Evolutionary conservation across 2,888 invertebrate species (phyloP).

Genomic region (Melanchra persicariae): DNA sequence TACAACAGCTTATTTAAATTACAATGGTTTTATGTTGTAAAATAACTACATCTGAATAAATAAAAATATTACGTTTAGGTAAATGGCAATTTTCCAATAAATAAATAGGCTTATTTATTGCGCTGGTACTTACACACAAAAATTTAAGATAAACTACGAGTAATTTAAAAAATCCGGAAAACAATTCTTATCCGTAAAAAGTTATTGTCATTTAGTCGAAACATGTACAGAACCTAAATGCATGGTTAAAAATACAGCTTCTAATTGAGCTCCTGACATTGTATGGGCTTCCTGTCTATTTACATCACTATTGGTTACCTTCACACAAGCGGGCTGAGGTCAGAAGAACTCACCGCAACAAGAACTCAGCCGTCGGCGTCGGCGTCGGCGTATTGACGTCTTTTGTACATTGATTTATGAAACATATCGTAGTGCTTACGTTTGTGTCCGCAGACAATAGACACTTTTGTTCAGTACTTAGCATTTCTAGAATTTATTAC

Average conservation of each 20-base stretch:
- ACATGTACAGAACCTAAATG: slow-evolving; percentile 52
- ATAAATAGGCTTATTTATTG: slow-evolving; percentile 7
- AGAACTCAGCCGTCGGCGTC: slow-evolving; percentile 57
- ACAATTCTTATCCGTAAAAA: no score
- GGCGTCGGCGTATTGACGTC: slow-evolving; percentile 52
- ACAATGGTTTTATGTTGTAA: slow-evolving; percentile 82
- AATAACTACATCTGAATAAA: slow-evolving; percentile 72
- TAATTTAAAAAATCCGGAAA: background rate
- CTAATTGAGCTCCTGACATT: slow-evolving; percentile 82
- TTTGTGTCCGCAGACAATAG: slow-evolving; percentile 47
- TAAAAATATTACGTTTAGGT: slow-evolving; percentile 49
- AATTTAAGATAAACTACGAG: no score
- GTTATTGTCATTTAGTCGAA: slow-evolving; percentile 5
- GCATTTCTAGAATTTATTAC: slow-evolving; percentile 17
- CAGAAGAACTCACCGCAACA: slow-evolving; percentile 75
- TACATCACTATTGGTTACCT: slow-evolving; percentile 87
- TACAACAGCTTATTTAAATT: slow-evolving; percentile 81
- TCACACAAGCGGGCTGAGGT: slow-evolving; percentile 88
- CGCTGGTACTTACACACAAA: background rate
- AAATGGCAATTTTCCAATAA: slow-evolving; percentile 18
- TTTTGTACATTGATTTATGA: slow-evolving; percentile 63
- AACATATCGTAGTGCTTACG: slow-evolving; percentile 35
- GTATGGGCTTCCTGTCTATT: slow-evolving; percentile 88
- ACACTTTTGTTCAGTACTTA: slow-evolving; percentile 16
- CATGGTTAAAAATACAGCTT: slow-evolving; percentile 66